Conservation (phyloP, 2,888 invertebrate genomes). For the Mimachlamys varia region DNA sequence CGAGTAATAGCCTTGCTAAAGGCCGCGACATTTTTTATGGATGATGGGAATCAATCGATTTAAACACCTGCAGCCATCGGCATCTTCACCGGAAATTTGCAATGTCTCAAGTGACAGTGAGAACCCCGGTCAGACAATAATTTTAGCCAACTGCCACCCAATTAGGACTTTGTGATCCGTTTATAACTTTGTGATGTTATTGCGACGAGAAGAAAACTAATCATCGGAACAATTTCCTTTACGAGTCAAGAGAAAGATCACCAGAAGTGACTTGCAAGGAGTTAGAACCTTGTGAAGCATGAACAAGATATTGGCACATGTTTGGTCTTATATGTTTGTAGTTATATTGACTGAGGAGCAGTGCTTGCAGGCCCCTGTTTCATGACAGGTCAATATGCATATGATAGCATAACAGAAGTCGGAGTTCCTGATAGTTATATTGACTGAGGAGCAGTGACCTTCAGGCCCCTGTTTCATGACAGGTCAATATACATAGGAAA, state of each 20-base stretch:
- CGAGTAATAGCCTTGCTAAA: neutral
- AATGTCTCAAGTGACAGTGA: neutral
- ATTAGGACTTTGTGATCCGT: neutral
- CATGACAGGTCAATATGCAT: too few relatives aligned
- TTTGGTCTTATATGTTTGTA: too few relatives aligned
- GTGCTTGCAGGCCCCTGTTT: too few relatives aligned
- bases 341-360: too few relatives aligned
- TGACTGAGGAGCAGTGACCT: too few relatives aligned
- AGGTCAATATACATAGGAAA: too few relatives aligned
- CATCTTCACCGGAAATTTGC: neutral
- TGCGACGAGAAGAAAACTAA: neutral
- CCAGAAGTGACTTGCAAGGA: neutral
- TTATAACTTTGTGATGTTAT: neutral
- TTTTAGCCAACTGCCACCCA: neutral
- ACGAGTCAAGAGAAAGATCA: neutral
- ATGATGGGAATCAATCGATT: neutral
- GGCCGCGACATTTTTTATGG: neutral
- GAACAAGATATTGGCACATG: too few relatives aligned
- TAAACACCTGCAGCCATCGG: neutral
- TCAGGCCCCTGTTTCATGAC: too few relatives aligned
- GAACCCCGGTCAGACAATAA: neutral
- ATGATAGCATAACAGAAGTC: too few relatives aligned
- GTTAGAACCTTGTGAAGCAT: neutral
- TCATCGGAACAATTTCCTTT: neutral
- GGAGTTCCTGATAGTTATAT: too few relatives aligned